Base-by-base conservation (phyloP, 1,140 invertebrate species). In the Cyphomyrmex costatus region DNA sequence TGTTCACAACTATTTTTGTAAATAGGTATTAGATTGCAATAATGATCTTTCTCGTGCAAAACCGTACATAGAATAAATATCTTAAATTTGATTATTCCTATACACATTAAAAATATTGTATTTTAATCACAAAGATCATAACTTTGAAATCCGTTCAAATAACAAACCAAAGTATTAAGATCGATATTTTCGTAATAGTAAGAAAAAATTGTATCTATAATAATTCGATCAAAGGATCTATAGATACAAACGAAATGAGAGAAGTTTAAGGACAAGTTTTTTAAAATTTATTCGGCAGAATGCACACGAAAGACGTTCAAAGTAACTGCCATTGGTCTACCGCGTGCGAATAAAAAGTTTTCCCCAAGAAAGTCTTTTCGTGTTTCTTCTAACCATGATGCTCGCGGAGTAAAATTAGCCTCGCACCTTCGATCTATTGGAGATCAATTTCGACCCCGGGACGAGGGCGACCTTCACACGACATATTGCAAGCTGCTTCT, bases 401-500 rank as follows among this genome's bases (percentile, higher is more conserved):
- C 27, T 61, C 53, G 42, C 8, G 53, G 51, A 74, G 58, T 83
- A 83, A 83, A 83, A 83, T 83, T 83, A 83, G 79, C 68, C 24
- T 83, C 79, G 79, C 53, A 83, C 68, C 68, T 83, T 83, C 68
- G 79, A 83, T 83, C 79, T 74, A 83, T 83, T 56, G 79, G 36
- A 83, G 79, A 83, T 83, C 79, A 83, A 83, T 83, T 83, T 83
- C 79, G 79, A 74, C 36, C 79, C 36, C 53, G 36, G 56, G 36
- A 12, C 24, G 79, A 61, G 68, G 27, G 27, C 79, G 79, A 83
- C 79, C 79, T 83, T 83, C 79, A 68, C 53, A 27, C 56, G n/a
- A 49, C 49, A 74, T 83, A 83, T 74, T 60, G 27, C 49, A 27
- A 53, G 46, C n/a, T 27, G 46, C 21, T 14, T 70, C 63, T 42